A percentile compares a stretch with the other conserved stretches of the same genome.
phyloP scores from a whole-genome alignment of 2,888 invertebrate genomes.

The Petrolisthes cinctipes region DNA sequence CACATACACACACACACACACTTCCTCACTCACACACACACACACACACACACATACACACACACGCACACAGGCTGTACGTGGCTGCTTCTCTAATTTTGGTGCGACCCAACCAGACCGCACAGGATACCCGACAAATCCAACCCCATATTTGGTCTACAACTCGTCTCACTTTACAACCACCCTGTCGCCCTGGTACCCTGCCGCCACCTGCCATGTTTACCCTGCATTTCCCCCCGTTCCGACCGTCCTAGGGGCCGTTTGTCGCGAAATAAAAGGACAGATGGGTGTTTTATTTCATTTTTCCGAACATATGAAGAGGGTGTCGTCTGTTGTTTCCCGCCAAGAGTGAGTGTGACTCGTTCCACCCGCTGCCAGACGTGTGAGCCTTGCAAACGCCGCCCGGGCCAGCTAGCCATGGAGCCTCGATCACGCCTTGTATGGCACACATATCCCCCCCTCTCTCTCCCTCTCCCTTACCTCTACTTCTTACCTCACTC shows the following conservation, averaged over 20 bases:
- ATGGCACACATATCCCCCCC: slow-evolving; percentile 26
- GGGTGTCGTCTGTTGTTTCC: slow-evolving; percentile 36
- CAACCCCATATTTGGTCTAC: slow-evolving; percentile 60
- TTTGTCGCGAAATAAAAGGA: neutral
- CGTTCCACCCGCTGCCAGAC: slow-evolving; percentile 21
- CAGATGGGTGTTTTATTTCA: slow-evolving; percentile 22
- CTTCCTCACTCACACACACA: slow-evolving; percentile 8
- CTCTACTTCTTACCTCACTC: neutral
- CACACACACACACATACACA: slow-evolving; percentile 5
- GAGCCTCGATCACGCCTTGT: slow-evolving; percentile 53
- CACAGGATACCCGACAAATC: slow-evolving; percentile 60
- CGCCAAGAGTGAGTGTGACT: slow-evolving; percentile 49
- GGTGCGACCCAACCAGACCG: slow-evolving; percentile 44
- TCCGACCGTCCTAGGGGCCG: neutral
- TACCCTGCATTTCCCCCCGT: slow-evolving; percentile 36
- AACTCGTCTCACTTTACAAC: slow-evolving; percentile 62
- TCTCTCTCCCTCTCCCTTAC: neutral
- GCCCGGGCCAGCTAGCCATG: slow-evolving; percentile 36
- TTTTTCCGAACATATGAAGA: slow-evolving; percentile 49
- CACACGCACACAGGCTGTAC: slow-evolving; percentile 27
- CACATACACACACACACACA: slow-evolving; percentile 26
- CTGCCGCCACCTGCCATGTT: slow-evolving; percentile 56
- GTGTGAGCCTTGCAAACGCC: neutral
- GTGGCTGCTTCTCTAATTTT: slow-evolving; percentile 55
- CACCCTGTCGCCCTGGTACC: slow-evolving; percentile 35